Conservation (phyloP, 2,888 invertebrate genomes). For the Ecliptopera silaceata region DNA sequence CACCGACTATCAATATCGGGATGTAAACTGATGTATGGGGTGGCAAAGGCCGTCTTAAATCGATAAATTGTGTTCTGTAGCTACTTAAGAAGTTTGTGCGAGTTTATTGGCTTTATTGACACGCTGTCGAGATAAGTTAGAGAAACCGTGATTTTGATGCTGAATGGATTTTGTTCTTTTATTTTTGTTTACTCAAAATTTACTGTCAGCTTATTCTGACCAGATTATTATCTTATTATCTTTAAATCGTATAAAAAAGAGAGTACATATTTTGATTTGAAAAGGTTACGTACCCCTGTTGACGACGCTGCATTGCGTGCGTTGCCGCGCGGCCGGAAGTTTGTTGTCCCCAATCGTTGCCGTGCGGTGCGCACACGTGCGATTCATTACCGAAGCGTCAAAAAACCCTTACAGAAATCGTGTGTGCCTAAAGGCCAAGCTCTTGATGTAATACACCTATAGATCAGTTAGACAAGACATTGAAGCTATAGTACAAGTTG, state of each 20-base stretch:
- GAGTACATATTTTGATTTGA: background rate
- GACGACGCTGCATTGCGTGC: constrained; percentile 55
- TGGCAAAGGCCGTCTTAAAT: constrained; percentile 73
- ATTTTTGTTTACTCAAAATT: background rate
- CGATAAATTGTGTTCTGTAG: constrained; percentile 74
- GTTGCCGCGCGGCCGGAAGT: constrained; percentile 52
- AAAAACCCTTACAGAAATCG: constrained; percentile 13
- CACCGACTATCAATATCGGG: constrained; percentile 78
- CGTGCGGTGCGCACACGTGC: constrained; percentile 55
- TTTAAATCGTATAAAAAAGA: too few species aligned
- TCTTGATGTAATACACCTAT: background rate
- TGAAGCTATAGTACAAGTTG: too few species aligned
- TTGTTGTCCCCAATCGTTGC: constrained; percentile 58
- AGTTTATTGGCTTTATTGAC: constrained; percentile 77
- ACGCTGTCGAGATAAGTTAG: constrained; percentile 58
- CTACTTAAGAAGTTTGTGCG: constrained; percentile 71
- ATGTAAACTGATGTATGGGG: constrained; percentile 76
- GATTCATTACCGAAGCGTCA: constrained; percentile 54
- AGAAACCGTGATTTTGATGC: constrained; percentile 21
- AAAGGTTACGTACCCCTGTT: constrained; percentile 45
- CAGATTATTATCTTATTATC: too few species aligned
- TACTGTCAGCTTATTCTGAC: too few species aligned
- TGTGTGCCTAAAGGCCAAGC: constrained; percentile 5
- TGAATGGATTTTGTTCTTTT: constrained; percentile 19
- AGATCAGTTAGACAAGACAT: too few species aligned